Conservation (phyloP, 2,113 vertebrate genomes). For the Emberiza fucata region DNA sequence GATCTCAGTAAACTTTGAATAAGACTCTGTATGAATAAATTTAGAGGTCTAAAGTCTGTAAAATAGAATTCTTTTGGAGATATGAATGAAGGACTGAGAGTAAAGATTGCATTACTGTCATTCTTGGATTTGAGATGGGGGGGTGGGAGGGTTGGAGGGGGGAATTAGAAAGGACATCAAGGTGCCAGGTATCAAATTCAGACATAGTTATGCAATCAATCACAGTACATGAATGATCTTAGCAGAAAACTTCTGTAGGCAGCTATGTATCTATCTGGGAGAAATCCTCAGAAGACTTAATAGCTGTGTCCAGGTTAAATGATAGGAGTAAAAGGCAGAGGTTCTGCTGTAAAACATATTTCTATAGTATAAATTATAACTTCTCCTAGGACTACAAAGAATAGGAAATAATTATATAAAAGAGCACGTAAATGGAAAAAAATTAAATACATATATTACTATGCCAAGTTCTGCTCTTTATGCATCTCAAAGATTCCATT, state of each 20-base stretch:
- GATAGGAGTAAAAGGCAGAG: not conserved
- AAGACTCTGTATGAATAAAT: not conserved
- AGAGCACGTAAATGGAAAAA: not conserved
- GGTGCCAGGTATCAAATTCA: not conserved
- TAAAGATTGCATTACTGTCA: not conserved
- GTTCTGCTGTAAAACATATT: not conserved
- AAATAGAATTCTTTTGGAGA: not conserved
- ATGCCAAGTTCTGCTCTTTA: not conserved
- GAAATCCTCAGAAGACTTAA: not conserved
- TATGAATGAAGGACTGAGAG: not conserved
- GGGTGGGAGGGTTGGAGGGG: accelerated
- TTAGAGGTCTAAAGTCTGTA: not conserved
- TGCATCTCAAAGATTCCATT: not conserved
- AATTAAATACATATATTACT: not conserved
- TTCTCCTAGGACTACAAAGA: not conserved
- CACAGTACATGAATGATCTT: not conserved
- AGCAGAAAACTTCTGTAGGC: not conserved
- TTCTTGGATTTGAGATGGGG: not conserved
- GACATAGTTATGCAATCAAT: not conserved
- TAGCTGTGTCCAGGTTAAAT: not conserved
- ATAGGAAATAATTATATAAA: not conserved
- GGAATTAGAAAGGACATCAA: not conserved
- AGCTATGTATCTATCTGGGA: not conserved
- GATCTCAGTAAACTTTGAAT: not conserved
- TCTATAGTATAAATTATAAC: not conserved